Base-by-base conservation (phyloP, 1,140 invertebrate genomes). In the Drosophila seguyi region DNA sequence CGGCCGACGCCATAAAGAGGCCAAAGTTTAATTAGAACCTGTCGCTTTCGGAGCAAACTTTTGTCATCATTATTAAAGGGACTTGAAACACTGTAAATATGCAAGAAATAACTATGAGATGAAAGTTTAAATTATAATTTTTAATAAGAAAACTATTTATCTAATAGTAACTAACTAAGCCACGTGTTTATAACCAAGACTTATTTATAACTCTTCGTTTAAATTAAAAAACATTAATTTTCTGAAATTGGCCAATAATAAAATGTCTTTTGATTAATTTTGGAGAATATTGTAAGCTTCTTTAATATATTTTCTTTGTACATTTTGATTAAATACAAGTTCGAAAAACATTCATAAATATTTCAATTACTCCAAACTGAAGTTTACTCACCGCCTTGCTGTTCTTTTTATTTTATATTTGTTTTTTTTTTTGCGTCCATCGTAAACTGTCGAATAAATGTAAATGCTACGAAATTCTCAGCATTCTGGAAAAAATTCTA, bases 11-110 rank as follows among this genome's bases (percentile, higher is more conserved):
- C 66, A 48, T 61, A 63, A 66, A 50, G 47, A 41, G 62, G 55
- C 22, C 69, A 71, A 61, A 73, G 73, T 81, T 73, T 73, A 84
- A 85, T 84, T 80, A 57, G 47, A 53, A 44, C 20, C 52, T 53
- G 65, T 42, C 50, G 39, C 68, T 34, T 60, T 41, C 38, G 31
- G 39, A 27, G 34, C 18, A 50, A 69, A 60, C 47, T 45, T 61
- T 56, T 60, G 34, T 56, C 31, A 69, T 52, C 38, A 68, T 68
- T 29, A 77, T 60, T 67, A 69, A 53, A 27, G 16, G 42, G n/a
- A 27, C 59, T 36, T 48, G 14, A 44, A 13, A 53, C 39, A 25
- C 11, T 27, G 39, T 47, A 38, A 47, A 29, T 44, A 22, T 38
- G n/a, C 4, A 45, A 53, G 20, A 63, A 63, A 29, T 13, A n/a